These are phyloP conservation scores for Urosaurus nigricauda DNA, from an alignment of 2,797 vertebrate species.

Conservation along the genomic window DNA sequence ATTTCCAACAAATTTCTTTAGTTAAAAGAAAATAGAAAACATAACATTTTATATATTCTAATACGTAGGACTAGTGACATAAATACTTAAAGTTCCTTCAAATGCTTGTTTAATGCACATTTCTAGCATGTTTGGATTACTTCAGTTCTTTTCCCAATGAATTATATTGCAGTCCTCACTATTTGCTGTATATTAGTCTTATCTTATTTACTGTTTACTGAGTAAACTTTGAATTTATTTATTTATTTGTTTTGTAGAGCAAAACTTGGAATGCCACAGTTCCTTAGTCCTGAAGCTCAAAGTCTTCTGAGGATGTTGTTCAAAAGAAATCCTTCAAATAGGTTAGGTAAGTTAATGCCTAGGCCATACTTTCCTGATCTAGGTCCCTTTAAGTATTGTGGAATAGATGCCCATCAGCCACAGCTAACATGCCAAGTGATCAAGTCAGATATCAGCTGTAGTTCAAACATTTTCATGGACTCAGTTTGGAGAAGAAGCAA, in stretches of 20 bases:
- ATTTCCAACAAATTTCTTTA: background rate
- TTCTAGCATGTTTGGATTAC: background rate
- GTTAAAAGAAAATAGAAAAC: background rate
- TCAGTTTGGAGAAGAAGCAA: background rate
- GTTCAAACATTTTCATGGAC: background rate
- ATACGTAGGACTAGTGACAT: background rate
- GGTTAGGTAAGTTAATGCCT: slow-evolving; percentile 86
- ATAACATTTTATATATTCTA: background rate
- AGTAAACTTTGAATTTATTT: slow-evolving; percentile 1
- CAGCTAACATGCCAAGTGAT: background rate
- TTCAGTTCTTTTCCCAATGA: background rate
- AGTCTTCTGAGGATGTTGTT: slow-evolving; percentile 97
- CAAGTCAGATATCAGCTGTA: too few species aligned
- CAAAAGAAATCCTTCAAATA: slow-evolving; percentile 96
- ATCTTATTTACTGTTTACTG: background rate
- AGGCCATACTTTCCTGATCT: background rate
- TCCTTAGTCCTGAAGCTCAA: slow-evolving; percentile 96
- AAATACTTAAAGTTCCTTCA: background rate
- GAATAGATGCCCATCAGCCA: background rate
- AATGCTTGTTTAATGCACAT: background rate
- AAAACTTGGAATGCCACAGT: slow-evolving; percentile 98
- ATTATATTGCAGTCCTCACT: background rate
- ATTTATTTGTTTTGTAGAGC: slow-evolving; percentile 80
- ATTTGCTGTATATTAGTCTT: background rate
- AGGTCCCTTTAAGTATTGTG: background rate